phyloP scores from a whole-genome alignment of 2,888 invertebrate species.

The Spisula subtruncata region DNA sequence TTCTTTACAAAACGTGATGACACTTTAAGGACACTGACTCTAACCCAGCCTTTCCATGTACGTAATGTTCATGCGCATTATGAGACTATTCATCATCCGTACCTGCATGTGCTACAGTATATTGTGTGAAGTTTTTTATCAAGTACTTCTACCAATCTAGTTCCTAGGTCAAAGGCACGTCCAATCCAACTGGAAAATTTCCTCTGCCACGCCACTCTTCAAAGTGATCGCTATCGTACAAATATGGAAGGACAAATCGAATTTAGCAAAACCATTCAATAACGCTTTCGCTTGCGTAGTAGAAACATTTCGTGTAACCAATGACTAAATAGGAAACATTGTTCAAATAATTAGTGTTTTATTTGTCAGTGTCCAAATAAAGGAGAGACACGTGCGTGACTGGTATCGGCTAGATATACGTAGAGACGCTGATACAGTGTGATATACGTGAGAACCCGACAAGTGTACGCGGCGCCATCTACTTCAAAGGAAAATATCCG shows the following conservation, averaged over 20 bases:
- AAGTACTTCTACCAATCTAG: background rate
- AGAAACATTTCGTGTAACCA: constrained; percentile 44
- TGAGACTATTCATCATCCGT: too few relatives aligned
- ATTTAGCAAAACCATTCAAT: constrained; percentile 41
- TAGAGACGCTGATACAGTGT: background rate
- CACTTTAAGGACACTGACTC: too few relatives aligned
- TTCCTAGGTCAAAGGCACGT: background rate
- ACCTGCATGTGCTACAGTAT: too few relatives aligned
- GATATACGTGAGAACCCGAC: constrained; percentile 15
- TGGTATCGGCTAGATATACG: background rate
- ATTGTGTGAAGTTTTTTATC: too few relatives aligned
- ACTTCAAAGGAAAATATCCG: background rate
- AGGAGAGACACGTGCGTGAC: constrained; percentile 29
- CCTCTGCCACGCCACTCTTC: background rate
- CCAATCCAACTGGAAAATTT: constrained; percentile 10
- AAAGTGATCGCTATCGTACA: constrained; percentile 32
- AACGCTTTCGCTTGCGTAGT: constrained; percentile 16
- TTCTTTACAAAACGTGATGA: too few relatives aligned
- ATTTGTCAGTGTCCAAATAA: constrained; percentile 33
- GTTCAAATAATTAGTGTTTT: constrained; percentile 55
- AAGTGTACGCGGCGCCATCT: background rate
- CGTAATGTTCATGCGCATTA: too few relatives aligned
- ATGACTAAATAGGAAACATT: constrained; percentile 48
- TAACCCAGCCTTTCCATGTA: too few relatives aligned
- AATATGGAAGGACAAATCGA: constrained; percentile 54